A percentile compares a stretch with the other conserved stretches of the same genome.
Evolutionary conservation across 2,888 invertebrate genomes (phyloP).

Genomic region (Oegoconia quadripuncta): DNA sequence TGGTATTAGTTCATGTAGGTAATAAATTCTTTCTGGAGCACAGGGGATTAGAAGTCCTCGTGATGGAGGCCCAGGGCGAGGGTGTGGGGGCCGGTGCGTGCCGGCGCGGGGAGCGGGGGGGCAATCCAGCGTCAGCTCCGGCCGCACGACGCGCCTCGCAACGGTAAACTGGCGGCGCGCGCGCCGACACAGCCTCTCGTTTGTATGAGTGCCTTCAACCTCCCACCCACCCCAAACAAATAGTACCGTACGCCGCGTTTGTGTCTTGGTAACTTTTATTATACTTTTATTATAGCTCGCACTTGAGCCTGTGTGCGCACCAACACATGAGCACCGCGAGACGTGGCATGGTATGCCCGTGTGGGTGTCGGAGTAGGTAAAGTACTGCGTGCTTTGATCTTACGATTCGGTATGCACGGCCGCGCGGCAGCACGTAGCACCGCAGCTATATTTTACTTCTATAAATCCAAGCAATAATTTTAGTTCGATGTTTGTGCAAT

Average conservation of each 20-base stretch:
- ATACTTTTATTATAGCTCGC: constrained; percentile 58
- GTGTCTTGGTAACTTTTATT: constrained; percentile 75
- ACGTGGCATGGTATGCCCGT: constrained; percentile 32
- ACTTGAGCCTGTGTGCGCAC: constrained; percentile 49
- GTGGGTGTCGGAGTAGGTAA: constrained; percentile 72
- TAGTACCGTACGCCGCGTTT: constrained; percentile 75
- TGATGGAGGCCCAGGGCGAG: constrained; percentile 39
- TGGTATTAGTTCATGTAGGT: constrained; percentile 47
- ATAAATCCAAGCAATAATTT: constrained; percentile 75
- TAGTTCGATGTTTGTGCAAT: constrained; percentile 72
- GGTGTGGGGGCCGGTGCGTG: constrained; percentile 48
- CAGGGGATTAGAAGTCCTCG: constrained; percentile 38
- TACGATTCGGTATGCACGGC: constrained; percentile 78
- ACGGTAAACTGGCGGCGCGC: constrained; percentile 75
- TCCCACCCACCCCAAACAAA: constrained; percentile 77
- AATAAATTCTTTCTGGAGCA: constrained; percentile 41
- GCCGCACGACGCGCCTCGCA: constrained; percentile 78
- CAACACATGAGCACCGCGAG: constrained; percentile 37
- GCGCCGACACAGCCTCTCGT: constrained; percentile 72
- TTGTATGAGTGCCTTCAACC: constrained; percentile 74
- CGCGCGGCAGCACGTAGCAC: constrained; percentile 69
- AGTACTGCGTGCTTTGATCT: constrained; percentile 78
- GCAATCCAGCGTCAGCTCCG: constrained; percentile 49
- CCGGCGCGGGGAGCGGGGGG: constrained; percentile 52
- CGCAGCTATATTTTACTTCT: constrained; percentile 69